Evolutionary conservation across 2,888 invertebrate genomes (phyloP).

Genomic region (Leptothorax acervorum): DNA sequence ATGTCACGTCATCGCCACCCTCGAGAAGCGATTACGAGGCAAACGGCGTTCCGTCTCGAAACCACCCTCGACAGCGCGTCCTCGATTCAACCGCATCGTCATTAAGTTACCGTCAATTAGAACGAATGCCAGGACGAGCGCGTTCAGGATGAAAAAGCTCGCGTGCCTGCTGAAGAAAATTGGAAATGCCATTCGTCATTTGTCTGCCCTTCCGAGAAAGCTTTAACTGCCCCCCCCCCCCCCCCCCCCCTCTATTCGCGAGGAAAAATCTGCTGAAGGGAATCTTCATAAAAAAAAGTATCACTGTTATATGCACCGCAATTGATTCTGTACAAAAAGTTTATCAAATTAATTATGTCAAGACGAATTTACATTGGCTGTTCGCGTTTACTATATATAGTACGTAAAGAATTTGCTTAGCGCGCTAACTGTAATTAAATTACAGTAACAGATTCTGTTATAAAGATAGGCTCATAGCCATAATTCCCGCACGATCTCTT

Average conservation of each 20-base stretch:
- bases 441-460: neutral
- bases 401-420: neutral
- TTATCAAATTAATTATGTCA: neutral
- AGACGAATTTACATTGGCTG: neutral
- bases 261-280: neutral
- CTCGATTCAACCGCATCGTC: constrained; percentile 45
- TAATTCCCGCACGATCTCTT: constrained; percentile 4
- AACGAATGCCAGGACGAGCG: constrained; percentile 24
- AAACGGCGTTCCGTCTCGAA: constrained; percentile 50
- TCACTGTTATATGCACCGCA: neutral
- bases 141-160: constrained; percentile 42
- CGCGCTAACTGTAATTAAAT: neutral
- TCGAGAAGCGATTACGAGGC: constrained; percentile 60
- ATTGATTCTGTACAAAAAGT: neutral
- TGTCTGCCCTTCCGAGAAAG: constrained; percentile 15
- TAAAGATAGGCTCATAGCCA: neutral
- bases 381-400: neutral
- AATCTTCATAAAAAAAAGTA: neutral
- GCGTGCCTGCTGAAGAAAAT: constrained; percentile 47
- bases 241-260: neutral
- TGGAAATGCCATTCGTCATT: constrained; percentile 43
- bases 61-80: constrained; percentile 36
- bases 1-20: constrained; percentile 65
- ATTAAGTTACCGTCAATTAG: constrained; percentile 52
- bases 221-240: neutral